Conservation (phyloP, 2,888 invertebrate genomes). For the Chromoteleia sp. region DNA sequence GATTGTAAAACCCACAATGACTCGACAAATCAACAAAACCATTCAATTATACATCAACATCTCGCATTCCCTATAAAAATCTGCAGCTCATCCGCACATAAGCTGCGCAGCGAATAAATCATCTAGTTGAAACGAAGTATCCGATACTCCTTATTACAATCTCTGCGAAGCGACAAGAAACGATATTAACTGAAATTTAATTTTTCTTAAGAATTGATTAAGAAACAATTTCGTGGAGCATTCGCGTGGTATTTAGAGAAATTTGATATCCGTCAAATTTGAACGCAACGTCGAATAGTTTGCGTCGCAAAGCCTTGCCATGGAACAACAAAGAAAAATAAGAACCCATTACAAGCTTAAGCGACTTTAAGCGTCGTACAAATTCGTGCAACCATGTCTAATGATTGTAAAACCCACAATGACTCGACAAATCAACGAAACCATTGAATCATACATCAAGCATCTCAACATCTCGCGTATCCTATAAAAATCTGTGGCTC, state of each 20-base stretch:
- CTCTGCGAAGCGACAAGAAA: no score
- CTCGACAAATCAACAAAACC: slow-evolving; percentile 10
- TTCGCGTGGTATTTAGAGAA: no score
- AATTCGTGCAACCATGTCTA: slow-evolving; percentile 15
- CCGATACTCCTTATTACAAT: no score
- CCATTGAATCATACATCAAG: slow-evolving; percentile 19
- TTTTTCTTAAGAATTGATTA: no score
- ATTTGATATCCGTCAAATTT: no score
- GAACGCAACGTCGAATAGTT: no score
- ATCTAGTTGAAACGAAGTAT: no score
- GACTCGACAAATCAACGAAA: slow-evolving; percentile 17
- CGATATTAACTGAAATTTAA: no score
- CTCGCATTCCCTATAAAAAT: slow-evolving; percentile 9
- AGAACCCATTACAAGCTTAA: not conserved
- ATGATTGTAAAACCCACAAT: slow-evolving; percentile 25
- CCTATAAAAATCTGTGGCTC: not conserved
- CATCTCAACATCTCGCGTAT: slow-evolving; percentile 4
- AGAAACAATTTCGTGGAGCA: no score
- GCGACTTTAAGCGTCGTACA: slow-evolving; percentile 8
- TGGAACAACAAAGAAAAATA: no score
- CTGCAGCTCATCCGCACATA: not conserved
- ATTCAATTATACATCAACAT: slow-evolving; percentile 18
- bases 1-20: slow-evolving; percentile 25
- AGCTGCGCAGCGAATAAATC: slow-evolving; percentile 40
- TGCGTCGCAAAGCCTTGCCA: no score